Conservation (phyloP, 2,888 invertebrate genomes). For the Ennomos erosarius region DNA sequence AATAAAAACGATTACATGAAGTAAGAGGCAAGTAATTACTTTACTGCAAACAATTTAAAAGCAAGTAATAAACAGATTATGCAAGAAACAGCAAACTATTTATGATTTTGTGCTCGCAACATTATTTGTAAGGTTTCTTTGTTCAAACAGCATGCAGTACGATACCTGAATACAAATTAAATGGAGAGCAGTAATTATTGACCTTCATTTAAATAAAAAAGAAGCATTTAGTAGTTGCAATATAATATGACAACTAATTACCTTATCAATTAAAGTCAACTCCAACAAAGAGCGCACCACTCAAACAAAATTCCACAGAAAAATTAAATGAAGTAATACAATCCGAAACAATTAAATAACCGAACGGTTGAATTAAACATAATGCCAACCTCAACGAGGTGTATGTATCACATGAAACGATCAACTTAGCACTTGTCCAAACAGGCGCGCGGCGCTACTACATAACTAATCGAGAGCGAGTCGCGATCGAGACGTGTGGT, state of each 20-base stretch:
- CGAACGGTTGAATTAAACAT: slow-evolving; percentile 80
- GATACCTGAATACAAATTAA: slow-evolving; percentile 20
- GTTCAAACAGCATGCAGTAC: slow-evolving; percentile 28
- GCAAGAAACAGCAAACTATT: slow-evolving; percentile 37
- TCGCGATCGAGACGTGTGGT: slow-evolving; percentile 53
- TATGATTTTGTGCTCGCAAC: slow-evolving; percentile 29
- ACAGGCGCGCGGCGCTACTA: slow-evolving; percentile 66
- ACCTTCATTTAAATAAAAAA: slow-evolving; percentile 22
- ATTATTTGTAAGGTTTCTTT: slow-evolving; percentile 37
- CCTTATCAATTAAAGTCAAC: slow-evolving; percentile 55
- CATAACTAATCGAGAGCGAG: slow-evolving; percentile 61
- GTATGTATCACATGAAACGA: slow-evolving; percentile 82
- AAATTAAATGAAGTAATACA: slow-evolving; percentile 61
- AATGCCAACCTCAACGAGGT: slow-evolving; percentile 76
- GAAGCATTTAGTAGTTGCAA: slow-evolving; percentile 20
- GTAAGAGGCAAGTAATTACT: slow-evolving; percentile 40
- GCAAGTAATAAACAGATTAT: slow-evolving; percentile 41
- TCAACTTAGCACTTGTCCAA: slow-evolving; percentile 84
- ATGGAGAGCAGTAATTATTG: slow-evolving; percentile 14
- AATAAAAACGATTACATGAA: slow-evolving; percentile 35
- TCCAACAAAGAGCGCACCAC: slow-evolving; percentile 58
- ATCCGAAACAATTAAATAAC: slow-evolving; percentile 75
- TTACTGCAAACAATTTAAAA: slow-evolving; percentile 41
- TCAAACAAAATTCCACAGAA: slow-evolving; percentile 51
- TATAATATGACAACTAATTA: slow-evolving; percentile 47